A percentile compares a stretch with the other conserved stretches of the same genome.
Conservation (phyloP, 2,797 vertebrate genomes). For the Sebastes itinus region DNA sequence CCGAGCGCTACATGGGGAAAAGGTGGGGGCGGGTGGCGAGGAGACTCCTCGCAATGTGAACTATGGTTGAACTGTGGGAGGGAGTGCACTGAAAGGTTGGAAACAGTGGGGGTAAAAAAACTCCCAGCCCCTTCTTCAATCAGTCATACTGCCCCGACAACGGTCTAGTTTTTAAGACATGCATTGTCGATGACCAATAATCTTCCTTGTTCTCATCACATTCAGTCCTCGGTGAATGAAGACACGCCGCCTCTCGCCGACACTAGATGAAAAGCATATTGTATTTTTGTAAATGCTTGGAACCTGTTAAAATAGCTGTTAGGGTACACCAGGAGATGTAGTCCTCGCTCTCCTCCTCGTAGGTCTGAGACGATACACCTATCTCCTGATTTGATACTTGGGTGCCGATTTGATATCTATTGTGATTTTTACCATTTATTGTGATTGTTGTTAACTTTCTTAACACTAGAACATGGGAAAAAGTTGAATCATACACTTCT, state of each 20-base stretch:
- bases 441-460: too few species aligned
- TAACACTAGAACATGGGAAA: too few species aligned
- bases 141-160: constrained; percentile 44
- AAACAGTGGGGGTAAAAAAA: constrained; percentile 63
- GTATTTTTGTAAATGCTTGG: constrained; percentile 20
- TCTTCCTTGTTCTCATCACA: constrained; percentile 45
- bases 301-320: constrained; percentile 20
- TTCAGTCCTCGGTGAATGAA: constrained; percentile 35
- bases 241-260: constrained; percentile 3
- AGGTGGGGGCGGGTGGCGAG: constrained; percentile 17
- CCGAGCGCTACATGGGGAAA: not conserved
- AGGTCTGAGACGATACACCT: too few species aligned
- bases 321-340: constrained; percentile 1
- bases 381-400: too few species aligned
- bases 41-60: constrained; percentile 61
- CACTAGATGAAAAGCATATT: constrained; percentile 43
- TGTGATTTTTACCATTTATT: too few species aligned
- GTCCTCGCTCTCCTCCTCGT: not conserved
- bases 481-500: too few species aligned
- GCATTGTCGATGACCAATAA: constrained; percentile 36
- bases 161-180: constrained; percentile 38
- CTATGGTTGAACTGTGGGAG: constrained; percentile 68
- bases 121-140: constrained; percentile 51
- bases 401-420: too few species aligned
- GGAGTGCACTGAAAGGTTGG: constrained; percentile 63